Evolutionary conservation across 2,888 invertebrate genomes (phyloP).

Genomic region (Strigamia transsilvanica): DNA sequence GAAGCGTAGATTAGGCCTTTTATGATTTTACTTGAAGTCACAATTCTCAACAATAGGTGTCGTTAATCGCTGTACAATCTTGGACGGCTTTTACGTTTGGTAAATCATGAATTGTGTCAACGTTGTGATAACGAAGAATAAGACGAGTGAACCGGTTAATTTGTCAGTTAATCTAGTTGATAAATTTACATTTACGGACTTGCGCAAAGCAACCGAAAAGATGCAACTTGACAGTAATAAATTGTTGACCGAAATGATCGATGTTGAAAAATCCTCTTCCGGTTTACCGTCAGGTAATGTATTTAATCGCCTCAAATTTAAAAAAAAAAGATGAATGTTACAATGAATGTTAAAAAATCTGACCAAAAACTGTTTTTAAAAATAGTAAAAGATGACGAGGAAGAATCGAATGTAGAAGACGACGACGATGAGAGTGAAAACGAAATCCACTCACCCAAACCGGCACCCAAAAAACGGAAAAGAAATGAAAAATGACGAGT

Average conservation of each 20-base stretch:
- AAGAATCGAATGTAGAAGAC: background rate
- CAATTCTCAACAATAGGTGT: background rate
- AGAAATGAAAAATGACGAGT: background rate
- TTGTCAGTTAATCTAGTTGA: background rate
- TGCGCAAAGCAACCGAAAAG: background rate
- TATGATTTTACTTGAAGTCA: no score
- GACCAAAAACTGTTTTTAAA: background rate
- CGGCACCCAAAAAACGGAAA: background rate
- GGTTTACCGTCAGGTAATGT: background rate
- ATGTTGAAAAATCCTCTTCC: background rate
- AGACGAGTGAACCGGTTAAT: background rate
- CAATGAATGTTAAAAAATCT: background rate
- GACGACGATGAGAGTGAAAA: background rate
- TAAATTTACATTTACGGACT: background rate
- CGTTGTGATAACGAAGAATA: background rate
- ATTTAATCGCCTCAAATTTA: no score
- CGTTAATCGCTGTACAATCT: background rate
- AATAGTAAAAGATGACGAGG: background rate
- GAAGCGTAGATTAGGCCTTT: no score
- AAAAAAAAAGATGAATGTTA: background rate
- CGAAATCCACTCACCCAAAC: background rate
- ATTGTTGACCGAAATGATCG: background rate
- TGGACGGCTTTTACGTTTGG: background rate
- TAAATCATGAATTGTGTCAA: background rate
- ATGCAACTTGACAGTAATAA: background rate